Evolutionary conservation across 92 coral and sea anemone genomes (phyloP).

Genomic region (Desmophyllum pertusum): DNA sequence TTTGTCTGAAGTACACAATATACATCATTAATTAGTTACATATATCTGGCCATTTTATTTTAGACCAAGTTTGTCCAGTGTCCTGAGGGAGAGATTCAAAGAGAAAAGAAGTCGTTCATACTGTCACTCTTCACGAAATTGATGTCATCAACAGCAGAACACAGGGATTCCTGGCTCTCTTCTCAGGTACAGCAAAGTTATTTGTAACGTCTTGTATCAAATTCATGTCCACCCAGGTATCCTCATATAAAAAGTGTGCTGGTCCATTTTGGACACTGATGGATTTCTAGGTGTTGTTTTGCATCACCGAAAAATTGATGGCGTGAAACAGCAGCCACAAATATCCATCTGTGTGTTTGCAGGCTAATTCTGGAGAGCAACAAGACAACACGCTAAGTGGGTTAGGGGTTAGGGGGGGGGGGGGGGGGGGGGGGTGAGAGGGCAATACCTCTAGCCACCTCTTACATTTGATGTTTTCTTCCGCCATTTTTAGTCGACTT

Average conservation of each 20-base stretch:
- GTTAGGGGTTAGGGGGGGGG: neutral
- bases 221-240: neutral
- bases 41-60: neutral
- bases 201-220: neutral
- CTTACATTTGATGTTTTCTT: too few species aligned
- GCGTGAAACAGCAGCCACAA: too few species aligned
- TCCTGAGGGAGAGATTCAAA: slow-evolving; percentile 99
- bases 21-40: neutral
- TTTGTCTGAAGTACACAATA: neutral
- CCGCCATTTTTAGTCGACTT: too few species aligned
- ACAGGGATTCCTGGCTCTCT: slow-evolving; percentile 96
- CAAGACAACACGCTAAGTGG: too few species aligned
- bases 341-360: too few species aligned
- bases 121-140: slow-evolving; percentile 95
- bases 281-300: neutral
- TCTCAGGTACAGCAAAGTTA: slow-evolving; percentile 70
- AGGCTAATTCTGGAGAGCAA: too few species aligned
- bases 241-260: neutral
- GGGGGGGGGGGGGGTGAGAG: neutral
- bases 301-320: too few species aligned
- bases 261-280: too few species aligned
- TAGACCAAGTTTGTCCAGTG: slow-evolving; percentile 99
- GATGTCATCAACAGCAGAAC: slow-evolving; percentile 99
- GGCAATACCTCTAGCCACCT: too few species aligned
- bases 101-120: slow-evolving; percentile 97